phyloP scores from a whole-genome alignment of 2,888 invertebrate species.

The Cistogaster globosa region DNA sequence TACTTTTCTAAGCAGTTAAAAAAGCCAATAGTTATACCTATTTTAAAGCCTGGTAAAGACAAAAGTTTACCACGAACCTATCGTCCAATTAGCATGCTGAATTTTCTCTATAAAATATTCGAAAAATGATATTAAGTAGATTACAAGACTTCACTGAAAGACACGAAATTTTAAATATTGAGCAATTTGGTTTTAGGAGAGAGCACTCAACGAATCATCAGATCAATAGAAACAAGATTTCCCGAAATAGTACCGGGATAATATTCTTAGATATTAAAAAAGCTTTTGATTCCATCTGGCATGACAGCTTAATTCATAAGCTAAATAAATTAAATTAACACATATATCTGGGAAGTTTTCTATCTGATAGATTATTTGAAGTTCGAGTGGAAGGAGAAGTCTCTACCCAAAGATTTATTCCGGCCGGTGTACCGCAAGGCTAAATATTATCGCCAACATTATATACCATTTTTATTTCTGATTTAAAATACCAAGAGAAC shows the following conservation, averaged over 20 bases:
- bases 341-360: slow-evolving; percentile 1
- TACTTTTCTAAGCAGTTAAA: too few relatives aligned
- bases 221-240: background rate
- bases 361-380: background rate
- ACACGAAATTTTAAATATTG: too few relatives aligned
- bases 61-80: too few relatives aligned
- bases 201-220: slow-evolving; percentile 2
- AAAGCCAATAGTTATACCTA: too few relatives aligned
- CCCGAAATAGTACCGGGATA: background rate
- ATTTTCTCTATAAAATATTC: too few relatives aligned
- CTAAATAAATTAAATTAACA: background rate
- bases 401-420: background rate
- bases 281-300: slow-evolving; percentile 2
- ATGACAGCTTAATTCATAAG: background rate
- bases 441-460: too few relatives aligned
- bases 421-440: slow-evolving; percentile 13
- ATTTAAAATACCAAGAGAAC: background rate
- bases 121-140: too few relatives aligned
- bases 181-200: background rate
- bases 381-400: background rate
- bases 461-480: background rate
- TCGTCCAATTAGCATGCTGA: too few relatives aligned
- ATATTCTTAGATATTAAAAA: slow-evolving; percentile 6
- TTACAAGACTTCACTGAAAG: too few relatives aligned
- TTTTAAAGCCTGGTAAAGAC: too few relatives aligned